phyloP scores from a whole-genome alignment of 2,113 vertebrate species.

The Ibidorhyncha struthersii region DNA sequence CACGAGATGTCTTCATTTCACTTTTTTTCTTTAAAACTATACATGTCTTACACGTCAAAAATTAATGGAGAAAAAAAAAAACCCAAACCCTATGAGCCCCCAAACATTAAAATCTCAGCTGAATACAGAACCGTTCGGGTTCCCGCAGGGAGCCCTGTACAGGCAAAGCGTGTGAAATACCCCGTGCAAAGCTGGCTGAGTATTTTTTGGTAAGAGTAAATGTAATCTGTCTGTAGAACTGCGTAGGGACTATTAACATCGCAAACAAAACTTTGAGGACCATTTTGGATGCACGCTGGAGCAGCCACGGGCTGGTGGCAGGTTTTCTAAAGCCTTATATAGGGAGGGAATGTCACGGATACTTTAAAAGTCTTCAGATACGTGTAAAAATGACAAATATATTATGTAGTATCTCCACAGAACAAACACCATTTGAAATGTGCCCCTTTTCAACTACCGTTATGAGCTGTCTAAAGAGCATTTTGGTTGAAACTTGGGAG shows the following conservation, averaged over 20 bases:
- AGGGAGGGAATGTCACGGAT: background rate
- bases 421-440: conserved; percentile 27
- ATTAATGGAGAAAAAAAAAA: background rate
- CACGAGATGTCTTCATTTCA: background rate
- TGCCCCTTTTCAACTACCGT: conserved; percentile 28
- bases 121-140: background rate
- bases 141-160: background rate
- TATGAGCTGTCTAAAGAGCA: conserved; percentile 48
- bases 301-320: background rate
- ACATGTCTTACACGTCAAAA: background rate
- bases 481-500: conserved; percentile 55
- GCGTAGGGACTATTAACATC: background rate
- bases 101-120: background rate
- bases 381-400: background rate
- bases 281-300: background rate
- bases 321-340: background rate
- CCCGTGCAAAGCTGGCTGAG: background rate
- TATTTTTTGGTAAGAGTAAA: background rate
- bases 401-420: background rate
- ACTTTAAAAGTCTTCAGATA: conserved; percentile 28
- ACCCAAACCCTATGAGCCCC: background rate
- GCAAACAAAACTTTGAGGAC: background rate
- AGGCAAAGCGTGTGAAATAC: background rate
- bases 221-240: background rate
- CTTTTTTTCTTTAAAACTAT: background rate